Conservation (phyloP, 1,140 invertebrate species). For the Rhizoglyphus robini region DNA sequence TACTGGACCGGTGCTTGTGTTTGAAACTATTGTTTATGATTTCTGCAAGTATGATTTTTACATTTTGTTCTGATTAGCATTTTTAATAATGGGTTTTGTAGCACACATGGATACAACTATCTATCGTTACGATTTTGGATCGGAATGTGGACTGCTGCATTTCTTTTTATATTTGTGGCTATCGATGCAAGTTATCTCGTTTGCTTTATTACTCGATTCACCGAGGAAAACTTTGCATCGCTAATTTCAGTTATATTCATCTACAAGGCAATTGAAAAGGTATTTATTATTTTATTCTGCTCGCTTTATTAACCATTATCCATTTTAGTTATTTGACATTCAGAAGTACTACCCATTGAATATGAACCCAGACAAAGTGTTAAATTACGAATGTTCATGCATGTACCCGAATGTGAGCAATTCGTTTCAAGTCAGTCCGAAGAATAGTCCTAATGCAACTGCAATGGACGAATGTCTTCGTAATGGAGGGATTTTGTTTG, state of each 20-base stretch:
- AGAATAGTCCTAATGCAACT: constrained; percentile 2
- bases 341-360: not conserved
- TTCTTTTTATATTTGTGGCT: constrained; percentile 57
- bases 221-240: constrained; percentile 97
- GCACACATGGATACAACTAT: constrained; percentile 62
- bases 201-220: constrained; percentile 96
- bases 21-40: constrained; percentile 91
- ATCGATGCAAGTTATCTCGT: constrained; percentile 92
- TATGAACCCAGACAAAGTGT: not conserved
- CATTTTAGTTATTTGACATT: constrained; percentile 21
- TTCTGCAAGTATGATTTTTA: constrained; percentile 61
- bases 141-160: constrained; percentile 27
- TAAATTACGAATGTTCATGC: constrained; percentile 14
- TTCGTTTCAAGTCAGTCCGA: not conserved
- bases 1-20: constrained; percentile 93
- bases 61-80: not conserved
- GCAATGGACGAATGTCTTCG: constrained; percentile 12
- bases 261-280: constrained; percentile 65
- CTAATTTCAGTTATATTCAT: constrained; percentile 98
- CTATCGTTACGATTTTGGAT: constrained; percentile 61
- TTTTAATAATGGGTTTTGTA: constrained; percentile 29
- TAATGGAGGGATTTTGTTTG: constrained; percentile 56
- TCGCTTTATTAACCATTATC: constrained; percentile 25
- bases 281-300: constrained; percentile 26
- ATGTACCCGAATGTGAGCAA: not conserved